A percentile compares a stretch with the other conserved stretches of the same genome.
Evolutionary conservation across 1,140 invertebrate genomes (phyloP).

Genomic region (Leguminivora glycinivorella): DNA sequence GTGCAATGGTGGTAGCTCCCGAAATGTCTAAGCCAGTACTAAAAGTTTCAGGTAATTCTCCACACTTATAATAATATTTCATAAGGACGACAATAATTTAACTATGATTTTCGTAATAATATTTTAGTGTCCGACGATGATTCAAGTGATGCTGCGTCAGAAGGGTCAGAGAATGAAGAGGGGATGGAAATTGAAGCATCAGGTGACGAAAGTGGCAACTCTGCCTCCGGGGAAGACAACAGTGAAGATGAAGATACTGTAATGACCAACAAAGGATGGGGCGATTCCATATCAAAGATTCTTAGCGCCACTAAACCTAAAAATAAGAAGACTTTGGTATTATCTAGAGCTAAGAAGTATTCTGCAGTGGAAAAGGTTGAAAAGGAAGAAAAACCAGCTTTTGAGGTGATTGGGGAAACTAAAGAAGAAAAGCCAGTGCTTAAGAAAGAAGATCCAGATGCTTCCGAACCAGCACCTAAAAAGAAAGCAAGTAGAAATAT

Average conservation of each 20-base stretch:
- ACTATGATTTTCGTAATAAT: slow-evolving; percentile 28
- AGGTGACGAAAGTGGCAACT: slow-evolving; percentile 34
- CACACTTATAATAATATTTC: background rate
- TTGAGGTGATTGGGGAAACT: slow-evolving; percentile 77
- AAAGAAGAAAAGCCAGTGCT: slow-evolving; percentile 71
- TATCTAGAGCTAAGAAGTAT: slow-evolving; percentile 87
- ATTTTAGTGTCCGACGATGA: slow-evolving; percentile 57
- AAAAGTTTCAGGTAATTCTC: slow-evolving; percentile 59
- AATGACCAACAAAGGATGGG: slow-evolving; percentile 81
- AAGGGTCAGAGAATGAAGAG: slow-evolving; percentile 51
- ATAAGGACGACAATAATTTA: background rate
- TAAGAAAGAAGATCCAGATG: slow-evolving; percentile 54
- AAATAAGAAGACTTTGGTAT: slow-evolving; percentile 85
- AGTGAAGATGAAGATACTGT: slow-evolving; percentile 37
- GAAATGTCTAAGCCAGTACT: slow-evolving; percentile 54
- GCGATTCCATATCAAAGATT: slow-evolving; percentile 87
- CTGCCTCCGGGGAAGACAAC: slow-evolving; percentile 32
- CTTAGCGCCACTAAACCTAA: slow-evolving; percentile 86
- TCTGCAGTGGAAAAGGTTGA: slow-evolving; percentile 78
- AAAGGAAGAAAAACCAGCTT: slow-evolving; percentile 74
- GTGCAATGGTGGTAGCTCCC: slow-evolving; percentile 53
- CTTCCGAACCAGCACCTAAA: slow-evolving; percentile 57
- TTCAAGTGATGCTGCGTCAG: slow-evolving; percentile 50
- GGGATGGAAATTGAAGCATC: background rate
- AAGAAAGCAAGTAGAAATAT: slow-evolving; percentile 63